Evolutionary conservation across 2,888 invertebrate genomes (phyloP), one percentile per base, ranked within the genome.

Genomic region (Mactromeris polynyma): DNA sequence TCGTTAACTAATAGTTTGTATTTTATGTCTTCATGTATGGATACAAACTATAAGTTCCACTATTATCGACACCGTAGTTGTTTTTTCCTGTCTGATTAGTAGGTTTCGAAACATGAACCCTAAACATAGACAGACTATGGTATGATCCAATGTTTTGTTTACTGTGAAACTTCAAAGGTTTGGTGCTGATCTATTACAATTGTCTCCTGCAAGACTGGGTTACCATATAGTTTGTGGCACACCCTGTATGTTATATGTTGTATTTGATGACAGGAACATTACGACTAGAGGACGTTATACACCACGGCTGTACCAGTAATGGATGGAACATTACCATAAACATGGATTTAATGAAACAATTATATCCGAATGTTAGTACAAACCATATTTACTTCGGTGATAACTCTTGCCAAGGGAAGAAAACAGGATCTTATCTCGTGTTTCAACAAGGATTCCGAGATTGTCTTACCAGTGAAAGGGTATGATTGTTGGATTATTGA

Each of bases 261-360:
- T 77, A 38, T 79, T 11, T n/a, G 46, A 26, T 21, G 26, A 40
- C 40, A 79, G 79, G 36, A 9, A 26, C 46, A 79, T 79, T 40
- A n/a, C n/a, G n/a, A n/a, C n/a, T n/a, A 58, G 79, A 54, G n/a
- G 40, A 38, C 6, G 79, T 64, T 9, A 40, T 85, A 58, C 26
- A 40, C 40, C 58, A 51, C n/a, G 38, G 85, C 0, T 85, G 85
- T 38, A 85, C 79, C 21, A 85, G 31, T 19, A 54, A 36, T 17
- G 85, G 85, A 6, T 85, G 85, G 85, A 85, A 85, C 19, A 31
- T 85, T 0, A 78, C 85, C 4, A 40, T 85, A 17, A 46, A 85
- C 58, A 85, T 40, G 78, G n/a, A 21, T 26, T 11, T 79, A 38
- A 31, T 85, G 51, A 42, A 64, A 58, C 51, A 51, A 26, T 21